phyloP scores from a whole-genome alignment of 2,113 vertebrate genomes.

The Egretta garzetta region DNA sequence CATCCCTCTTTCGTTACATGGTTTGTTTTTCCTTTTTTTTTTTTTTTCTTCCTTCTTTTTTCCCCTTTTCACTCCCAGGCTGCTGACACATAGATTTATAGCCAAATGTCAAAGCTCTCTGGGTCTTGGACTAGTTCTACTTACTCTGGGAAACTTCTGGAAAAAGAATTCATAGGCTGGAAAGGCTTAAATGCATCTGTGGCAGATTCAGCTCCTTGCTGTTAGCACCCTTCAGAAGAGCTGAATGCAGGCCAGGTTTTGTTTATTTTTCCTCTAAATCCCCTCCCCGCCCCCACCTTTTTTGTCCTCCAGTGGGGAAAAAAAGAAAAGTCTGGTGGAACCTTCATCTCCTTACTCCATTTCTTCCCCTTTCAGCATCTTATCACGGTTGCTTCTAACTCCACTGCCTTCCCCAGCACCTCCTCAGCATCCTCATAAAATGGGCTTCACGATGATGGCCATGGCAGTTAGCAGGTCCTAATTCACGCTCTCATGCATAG shows the following conservation, averaged over 20 bases:
- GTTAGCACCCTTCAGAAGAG: slow-evolving; percentile 39
- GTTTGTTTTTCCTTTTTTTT: not conserved
- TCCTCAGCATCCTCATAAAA: not conserved
- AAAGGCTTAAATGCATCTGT: slow-evolving; percentile 21
- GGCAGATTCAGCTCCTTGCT: slow-evolving; percentile 26
- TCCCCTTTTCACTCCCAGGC: not conserved
- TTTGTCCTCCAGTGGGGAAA: not conserved
- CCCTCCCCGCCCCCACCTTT: not conserved
- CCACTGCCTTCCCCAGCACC: not conserved
- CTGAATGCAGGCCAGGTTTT: not conserved
- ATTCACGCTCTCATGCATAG: not conserved
- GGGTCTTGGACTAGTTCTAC: not conserved
- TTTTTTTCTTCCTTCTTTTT: not conserved
- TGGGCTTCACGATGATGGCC: not conserved
- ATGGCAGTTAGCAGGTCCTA: slow-evolving; percentile 1
- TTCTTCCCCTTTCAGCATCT: not conserved
- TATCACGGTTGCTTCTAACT: not conserved
- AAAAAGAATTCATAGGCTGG: slow-evolving; percentile 39
- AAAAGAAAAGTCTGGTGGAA: not conserved
- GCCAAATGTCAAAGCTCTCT: slow-evolving; percentile 23
- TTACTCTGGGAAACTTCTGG: slow-evolving; percentile 53
- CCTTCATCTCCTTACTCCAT: not conserved
- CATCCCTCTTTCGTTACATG: not conserved
- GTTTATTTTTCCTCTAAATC: not conserved
- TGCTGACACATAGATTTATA: slow-evolving; percentile 14